A percentile compares a stretch with the other conserved stretches of the same genome.
These are phyloP conservation scores for Machimus atricapillus DNA, from an alignment of 2,888 invertebrate species.

Conservation along the genomic window DNA sequence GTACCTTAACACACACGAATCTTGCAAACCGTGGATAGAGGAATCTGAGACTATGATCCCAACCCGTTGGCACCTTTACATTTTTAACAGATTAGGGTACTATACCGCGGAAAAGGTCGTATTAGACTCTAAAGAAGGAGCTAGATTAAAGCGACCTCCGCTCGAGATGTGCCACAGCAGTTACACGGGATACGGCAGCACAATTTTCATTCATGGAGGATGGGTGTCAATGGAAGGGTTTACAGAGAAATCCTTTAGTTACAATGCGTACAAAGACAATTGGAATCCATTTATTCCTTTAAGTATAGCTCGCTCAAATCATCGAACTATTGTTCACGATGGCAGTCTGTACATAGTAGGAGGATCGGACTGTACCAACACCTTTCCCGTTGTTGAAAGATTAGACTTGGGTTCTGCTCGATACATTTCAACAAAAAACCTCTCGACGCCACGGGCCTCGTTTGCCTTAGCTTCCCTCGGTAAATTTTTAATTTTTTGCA, in stretches of 20 bases:
- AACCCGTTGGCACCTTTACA: neutral
- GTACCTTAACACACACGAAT: neutral
- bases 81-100: constrained; percentile 11
- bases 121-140: constrained; percentile 30
- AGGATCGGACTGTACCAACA: constrained; percentile 41
- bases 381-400: constrained; percentile 43
- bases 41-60: neutral
- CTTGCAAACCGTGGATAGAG: neutral
- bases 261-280: constrained; percentile 41
- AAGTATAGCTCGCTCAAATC: constrained; percentile 46
- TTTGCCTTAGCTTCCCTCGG: constrained; percentile 45
- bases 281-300: constrained; percentile 48
- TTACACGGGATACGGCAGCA: constrained; percentile 44
- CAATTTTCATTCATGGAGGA: constrained; percentile 46
- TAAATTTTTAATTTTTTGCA: neutral
- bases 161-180: constrained; percentile 30
- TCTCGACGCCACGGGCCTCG: constrained; percentile 43
- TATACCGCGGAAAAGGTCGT: constrained; percentile 33
- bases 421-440: neutral
- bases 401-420: constrained; percentile 43
- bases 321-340: constrained; percentile 44
- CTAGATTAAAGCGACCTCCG: neutral
- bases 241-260: constrained; percentile 33
- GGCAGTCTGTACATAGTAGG: constrained; percentile 45
- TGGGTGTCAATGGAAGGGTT: constrained; percentile 39